Percentiles rank a stretch among this genome's conserved stretches.
Evolutionary conservation across 2,888 invertebrate genomes (phyloP).

Genomic region (Leptarthrus brevirostris): DNA sequence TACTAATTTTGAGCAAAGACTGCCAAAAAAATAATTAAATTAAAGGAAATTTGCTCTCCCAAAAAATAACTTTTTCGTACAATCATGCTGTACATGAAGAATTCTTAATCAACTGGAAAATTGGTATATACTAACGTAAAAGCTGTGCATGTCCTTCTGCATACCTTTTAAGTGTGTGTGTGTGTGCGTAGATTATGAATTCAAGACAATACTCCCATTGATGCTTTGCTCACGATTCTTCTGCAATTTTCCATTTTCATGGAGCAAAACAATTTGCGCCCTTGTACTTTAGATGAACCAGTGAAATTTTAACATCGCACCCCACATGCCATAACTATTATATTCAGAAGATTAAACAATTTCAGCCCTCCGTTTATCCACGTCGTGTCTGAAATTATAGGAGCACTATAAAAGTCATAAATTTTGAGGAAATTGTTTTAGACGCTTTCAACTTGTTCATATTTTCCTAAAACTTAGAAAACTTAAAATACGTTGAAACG

Average conservation of each 20-base stretch:
- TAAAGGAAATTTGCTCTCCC: no score
- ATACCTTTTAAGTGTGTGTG: constrained; percentile 5
- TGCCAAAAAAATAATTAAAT: no score
- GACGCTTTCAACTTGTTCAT: constrained; percentile 39
- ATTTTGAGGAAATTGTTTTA: constrained; percentile 42
- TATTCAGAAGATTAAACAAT: constrained; percentile 39
- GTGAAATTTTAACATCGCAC: not conserved
- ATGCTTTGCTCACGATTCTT: constrained; percentile 16
- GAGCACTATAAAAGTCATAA: constrained; percentile 43
- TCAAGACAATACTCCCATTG: not conserved
- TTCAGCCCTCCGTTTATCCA: constrained; percentile 29
- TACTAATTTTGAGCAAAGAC: no score
- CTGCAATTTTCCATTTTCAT: constrained; percentile 20
- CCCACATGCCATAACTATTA: constrained; percentile 8
- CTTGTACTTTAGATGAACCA: not conserved
- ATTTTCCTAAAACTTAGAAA: constrained; percentile 38
- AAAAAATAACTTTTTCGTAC: not conserved
- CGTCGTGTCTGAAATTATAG: constrained; percentile 35
- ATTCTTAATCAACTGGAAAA: constrained; percentile 38
- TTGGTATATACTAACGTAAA: constrained; percentile 13
- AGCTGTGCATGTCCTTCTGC: constrained; percentile 11
- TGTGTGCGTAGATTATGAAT: constrained; percentile 31
- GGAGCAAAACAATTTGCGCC: constrained; percentile 16
- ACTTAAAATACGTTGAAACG: constrained; percentile 27
- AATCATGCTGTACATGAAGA: not conserved